phyloP scores from a whole-genome alignment of 2,113 vertebrate species.

The Henicopernis longicauda region DNA sequence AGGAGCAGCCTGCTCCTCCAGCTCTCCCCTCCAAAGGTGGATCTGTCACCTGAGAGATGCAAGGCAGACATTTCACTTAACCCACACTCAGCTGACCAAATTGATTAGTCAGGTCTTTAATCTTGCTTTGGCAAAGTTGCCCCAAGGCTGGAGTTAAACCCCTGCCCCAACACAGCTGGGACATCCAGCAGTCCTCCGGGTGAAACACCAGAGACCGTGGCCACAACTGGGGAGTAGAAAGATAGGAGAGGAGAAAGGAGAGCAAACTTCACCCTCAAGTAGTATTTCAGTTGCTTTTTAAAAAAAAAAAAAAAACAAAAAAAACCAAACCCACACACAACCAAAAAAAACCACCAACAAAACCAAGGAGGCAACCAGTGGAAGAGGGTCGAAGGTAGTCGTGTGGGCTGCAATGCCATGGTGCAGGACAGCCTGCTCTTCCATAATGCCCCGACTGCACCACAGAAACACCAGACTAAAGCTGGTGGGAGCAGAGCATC shows the following conservation, averaged over 20 bases:
- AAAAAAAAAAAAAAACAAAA: no score
- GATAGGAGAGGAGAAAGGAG: not conserved
- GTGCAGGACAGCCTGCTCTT: not conserved
- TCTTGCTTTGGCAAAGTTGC: not conserved
- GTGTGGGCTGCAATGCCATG: rapidly evolving
- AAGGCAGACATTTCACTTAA: not conserved
- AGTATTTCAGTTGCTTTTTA: not conserved
- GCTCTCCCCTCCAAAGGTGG: not conserved
- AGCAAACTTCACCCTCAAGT: not conserved
- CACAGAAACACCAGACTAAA: not conserved
- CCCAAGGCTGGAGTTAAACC: not conserved
- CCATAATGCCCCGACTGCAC: rapidly evolving
- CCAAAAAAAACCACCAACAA: not conserved
- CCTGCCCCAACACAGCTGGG: not conserved
- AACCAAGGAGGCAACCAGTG: not conserved
- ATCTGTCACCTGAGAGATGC: not conserved
- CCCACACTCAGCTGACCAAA: not conserved
- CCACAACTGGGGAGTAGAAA: not conserved
- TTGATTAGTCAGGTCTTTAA: not conserved
- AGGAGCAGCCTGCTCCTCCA: not conserved
- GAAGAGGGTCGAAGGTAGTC: not conserved
- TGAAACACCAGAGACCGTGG: not conserved
- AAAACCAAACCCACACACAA: not conserved
- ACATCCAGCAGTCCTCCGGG: not conserved
- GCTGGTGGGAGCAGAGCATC: not conserved